Percentiles rank a stretch among this genome's conserved stretches.
Evolutionary conservation across 2,797 vertebrate species (phyloP).

Genomic region (Eremophila alpestris): DNA sequence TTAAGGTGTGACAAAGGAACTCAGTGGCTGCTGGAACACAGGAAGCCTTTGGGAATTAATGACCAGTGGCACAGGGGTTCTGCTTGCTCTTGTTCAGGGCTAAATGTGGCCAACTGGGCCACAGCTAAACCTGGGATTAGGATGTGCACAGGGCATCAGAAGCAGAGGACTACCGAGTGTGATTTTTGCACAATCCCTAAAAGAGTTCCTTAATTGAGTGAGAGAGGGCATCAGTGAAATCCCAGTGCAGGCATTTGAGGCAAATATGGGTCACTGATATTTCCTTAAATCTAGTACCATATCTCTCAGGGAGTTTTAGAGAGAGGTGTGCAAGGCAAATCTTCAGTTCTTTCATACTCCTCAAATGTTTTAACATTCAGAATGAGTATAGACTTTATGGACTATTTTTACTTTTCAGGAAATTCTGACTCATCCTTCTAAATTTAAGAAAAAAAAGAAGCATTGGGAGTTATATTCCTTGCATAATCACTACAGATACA

Average conservation of each 20-base stretch:
- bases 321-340: not conserved
- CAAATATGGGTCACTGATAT: not conserved
- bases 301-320: not conserved
- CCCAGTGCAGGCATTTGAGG: not conserved
- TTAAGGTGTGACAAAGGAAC: not conserved
- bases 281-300: not conserved
- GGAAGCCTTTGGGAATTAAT: not conserved
- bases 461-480: not conserved
- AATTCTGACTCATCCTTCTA: not conserved
- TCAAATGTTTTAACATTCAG: not conserved
- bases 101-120: not conserved
- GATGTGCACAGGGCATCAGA: not conserved
- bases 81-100: not conserved
- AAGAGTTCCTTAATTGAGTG: not conserved
- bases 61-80: not conserved
- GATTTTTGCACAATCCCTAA: not conserved
- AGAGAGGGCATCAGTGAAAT: not conserved
- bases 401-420: conserved; percentile 26
- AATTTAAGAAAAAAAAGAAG: not conserved
- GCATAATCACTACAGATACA: not conserved
- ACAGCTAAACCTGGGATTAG: not conserved
- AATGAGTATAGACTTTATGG: not conserved
- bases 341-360: not conserved
- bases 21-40: fast-evolving
- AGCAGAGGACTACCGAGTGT: not conserved